phyloP scores from a whole-genome alignment of 2,797 vertebrate species.

The Microctenopoma lineatum region DNA sequence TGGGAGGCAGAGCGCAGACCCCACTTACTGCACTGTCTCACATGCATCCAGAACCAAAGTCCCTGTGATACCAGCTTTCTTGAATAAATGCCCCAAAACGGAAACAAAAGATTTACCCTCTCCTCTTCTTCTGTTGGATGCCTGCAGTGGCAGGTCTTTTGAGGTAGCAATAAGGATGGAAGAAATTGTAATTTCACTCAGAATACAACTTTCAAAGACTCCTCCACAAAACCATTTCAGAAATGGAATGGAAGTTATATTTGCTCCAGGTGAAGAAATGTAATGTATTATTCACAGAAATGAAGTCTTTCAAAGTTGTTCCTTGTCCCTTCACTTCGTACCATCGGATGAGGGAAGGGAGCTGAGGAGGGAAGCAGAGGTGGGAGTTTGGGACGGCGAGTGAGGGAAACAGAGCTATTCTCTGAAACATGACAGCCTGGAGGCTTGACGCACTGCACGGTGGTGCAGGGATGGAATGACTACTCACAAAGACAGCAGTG shows the following conservation, averaged over 20 bases:
- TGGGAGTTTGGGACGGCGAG: conserved; percentile 32
- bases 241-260: conserved; percentile 53
- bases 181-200: conserved; percentile 51
- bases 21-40: conserved; percentile 9
- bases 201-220: conserved; percentile 54
- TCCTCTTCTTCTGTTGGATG: conserved; percentile 18
- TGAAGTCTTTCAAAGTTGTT: conserved; percentile 48
- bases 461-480: conserved; percentile 22
- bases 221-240: conserved; percentile 44
- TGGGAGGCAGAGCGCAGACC: background rate
- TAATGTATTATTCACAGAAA: conserved; percentile 69
- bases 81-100: conserved; percentile 30
- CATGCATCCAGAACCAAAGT: background rate
- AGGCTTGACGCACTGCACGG: conserved; percentile 20
- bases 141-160: conserved; percentile 25
- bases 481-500: conserved; percentile 26
- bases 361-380: conserved; percentile 9
- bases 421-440: conserved; percentile 52
- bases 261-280: conserved; percentile 62
- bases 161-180: conserved; percentile 11
- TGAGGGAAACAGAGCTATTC: conserved; percentile 45
- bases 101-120: conserved; percentile 35
- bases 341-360: conserved; percentile 25
- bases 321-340: conserved; percentile 40
- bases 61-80: conserved; percentile 24